phyloP scores from a whole-genome alignment of 2,113 vertebrate genomes.

The Sinocyclocheilus anshuiensis region DNA sequence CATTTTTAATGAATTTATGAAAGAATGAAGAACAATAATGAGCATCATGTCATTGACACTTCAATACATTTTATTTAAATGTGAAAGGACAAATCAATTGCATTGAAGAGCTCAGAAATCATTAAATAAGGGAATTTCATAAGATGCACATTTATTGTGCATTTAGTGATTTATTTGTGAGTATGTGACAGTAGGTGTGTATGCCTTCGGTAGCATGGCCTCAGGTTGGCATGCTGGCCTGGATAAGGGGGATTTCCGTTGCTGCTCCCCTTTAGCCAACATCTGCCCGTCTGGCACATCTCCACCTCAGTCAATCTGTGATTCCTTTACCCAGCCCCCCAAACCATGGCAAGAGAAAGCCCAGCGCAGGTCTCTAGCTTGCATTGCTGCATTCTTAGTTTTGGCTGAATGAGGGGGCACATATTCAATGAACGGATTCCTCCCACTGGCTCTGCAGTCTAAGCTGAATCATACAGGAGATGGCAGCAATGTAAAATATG shows the following conservation, averaged over 20 bases:
- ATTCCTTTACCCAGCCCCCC: neutral
- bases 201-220: constrained; percentile 7
- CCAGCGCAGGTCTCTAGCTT: neutral
- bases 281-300: constrained; percentile 53
- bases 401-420: neutral
- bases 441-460: neutral
- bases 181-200: constrained; percentile 10
- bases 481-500: neutral
- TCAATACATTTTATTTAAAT: too few species aligned
- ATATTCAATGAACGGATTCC: neutral
- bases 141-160: neutral
- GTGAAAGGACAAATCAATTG: too few species aligned
- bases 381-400: constrained; percentile 2
- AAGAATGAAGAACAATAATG: neutral
- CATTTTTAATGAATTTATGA: neutral
- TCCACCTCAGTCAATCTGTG: constrained; percentile 30
- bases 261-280: constrained; percentile 40
- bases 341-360: constrained; percentile 1
- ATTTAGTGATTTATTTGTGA: too few species aligned
- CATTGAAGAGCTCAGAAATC: neutral
- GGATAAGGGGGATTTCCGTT: constrained; percentile 43
- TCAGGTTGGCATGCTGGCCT: constrained; percentile 37
- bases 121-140: neutral
- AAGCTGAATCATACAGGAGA: neutral
- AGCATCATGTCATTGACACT: neutral